Conservation (phyloP, 2,797 vertebrate genomes). For the Steatocranus sp. region DNA sequence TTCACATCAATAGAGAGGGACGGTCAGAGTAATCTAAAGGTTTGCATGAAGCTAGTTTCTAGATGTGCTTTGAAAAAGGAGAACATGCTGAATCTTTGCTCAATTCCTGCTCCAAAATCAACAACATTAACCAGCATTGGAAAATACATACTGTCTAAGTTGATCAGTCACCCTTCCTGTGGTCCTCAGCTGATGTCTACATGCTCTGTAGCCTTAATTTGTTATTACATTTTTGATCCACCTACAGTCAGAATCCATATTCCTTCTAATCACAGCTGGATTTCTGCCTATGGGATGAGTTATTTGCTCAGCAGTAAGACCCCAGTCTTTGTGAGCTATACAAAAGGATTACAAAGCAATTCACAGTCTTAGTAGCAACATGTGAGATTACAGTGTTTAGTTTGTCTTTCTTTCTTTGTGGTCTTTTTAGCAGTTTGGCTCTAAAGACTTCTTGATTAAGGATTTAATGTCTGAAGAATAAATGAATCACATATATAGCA, state of each 20-base stretch:
- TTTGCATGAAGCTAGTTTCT: neutral
- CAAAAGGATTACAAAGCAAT: neutral
- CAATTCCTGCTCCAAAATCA: neutral
- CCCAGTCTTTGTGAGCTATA: neutral
- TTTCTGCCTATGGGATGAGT: neutral
- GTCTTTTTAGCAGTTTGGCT: neutral
- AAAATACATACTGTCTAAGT: neutral
- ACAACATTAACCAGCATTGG: neutral
- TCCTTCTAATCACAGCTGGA: neutral
- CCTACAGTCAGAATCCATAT: neutral
- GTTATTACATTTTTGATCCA: neutral
- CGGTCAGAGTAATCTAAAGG: neutral
- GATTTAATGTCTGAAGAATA: neutral
- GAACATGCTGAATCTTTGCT: neutral
- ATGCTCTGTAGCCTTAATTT: neutral
- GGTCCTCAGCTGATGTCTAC: neutral
- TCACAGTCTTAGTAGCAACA: neutral
- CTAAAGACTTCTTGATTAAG: neutral
- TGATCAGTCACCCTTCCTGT: neutral
- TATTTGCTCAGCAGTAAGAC: neutral
- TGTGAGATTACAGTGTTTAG: neutral
- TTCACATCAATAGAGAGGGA: neutral
- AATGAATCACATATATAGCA: neutral
- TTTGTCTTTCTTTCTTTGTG: neutral
- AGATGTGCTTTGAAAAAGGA: neutral